Percentiles rank a stretch among this genome's conserved stretches.
phyloP scores from a whole-genome alignment of 2,888 invertebrate species.

The Aspidapion aeneum region DNA sequence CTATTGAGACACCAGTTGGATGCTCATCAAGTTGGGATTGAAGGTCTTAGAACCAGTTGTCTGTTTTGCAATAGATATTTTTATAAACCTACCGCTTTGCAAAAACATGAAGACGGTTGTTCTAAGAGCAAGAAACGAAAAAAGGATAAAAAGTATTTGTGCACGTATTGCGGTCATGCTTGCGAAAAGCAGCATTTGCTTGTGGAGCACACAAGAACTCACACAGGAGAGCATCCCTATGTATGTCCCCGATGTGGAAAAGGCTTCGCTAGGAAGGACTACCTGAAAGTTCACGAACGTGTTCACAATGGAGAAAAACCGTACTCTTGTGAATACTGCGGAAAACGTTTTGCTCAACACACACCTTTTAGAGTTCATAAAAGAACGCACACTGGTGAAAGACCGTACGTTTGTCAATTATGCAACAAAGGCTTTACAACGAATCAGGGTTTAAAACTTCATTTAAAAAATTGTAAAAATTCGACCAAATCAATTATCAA shows the following conservation, averaged over 20 bases:
- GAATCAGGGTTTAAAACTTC: constrained; percentile 35
- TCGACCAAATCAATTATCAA: too few species aligned
- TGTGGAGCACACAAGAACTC: constrained; percentile 58
- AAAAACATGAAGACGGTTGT: constrained; percentile 46
- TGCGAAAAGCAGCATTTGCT: constrained; percentile 56
- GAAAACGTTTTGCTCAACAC: constrained; percentile 57
- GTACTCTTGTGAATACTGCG: constrained; percentile 56
- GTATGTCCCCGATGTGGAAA: constrained; percentile 44
- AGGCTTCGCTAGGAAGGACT: constrained; percentile 41
- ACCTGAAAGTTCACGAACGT: constrained; percentile 56
- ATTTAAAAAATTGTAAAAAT: constrained; percentile 36
- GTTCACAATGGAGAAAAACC: constrained; percentile 60
- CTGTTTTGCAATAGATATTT: constrained; percentile 38
- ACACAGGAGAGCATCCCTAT: constrained; percentile 60
- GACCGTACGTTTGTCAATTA: constrained; percentile 51
- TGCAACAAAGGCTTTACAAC: constrained; percentile 37
- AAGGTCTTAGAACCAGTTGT: constrained; percentile 46
- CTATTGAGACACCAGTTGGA: constrained; percentile 39
- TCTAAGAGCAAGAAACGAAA: constrained; percentile 44
- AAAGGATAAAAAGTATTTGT: constrained; percentile 49
- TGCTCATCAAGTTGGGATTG: constrained; percentile 42
- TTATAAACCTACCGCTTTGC: constrained; percentile 42
- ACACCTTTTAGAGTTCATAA: constrained; percentile 58
- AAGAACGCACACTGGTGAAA: constrained; percentile 57
- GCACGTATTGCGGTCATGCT: constrained; percentile 40